phyloP scores from a whole-genome alignment of 2,888 invertebrate genomes.

The Aplocera efformata region DNA sequence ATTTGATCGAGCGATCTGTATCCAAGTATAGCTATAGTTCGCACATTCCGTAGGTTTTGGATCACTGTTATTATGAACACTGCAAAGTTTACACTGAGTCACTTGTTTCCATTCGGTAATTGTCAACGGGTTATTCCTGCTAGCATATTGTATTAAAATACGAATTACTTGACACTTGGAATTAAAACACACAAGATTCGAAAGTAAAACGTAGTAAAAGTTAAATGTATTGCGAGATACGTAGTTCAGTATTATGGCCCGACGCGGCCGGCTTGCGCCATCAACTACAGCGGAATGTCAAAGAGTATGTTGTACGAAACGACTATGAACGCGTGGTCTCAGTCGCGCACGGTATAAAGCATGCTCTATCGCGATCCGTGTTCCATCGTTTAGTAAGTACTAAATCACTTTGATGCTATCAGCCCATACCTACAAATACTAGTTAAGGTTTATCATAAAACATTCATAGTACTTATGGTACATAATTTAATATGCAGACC shows the following conservation, averaged over 20 bases:
- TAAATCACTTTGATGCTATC: no score
- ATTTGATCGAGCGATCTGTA: slow-evolving; percentile 42
- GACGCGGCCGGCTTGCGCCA: slow-evolving; percentile 55
- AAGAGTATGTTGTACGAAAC: slow-evolving; percentile 9
- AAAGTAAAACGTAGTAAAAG: slow-evolving; percentile 43
- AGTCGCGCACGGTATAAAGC: neutral
- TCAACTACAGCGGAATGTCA: slow-evolving; percentile 55
- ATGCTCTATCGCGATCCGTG: no score
- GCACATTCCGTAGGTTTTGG: slow-evolving; percentile 53
- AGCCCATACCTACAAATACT: no score
- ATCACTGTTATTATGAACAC: slow-evolving; percentile 57
- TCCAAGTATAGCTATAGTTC: slow-evolving; percentile 38
- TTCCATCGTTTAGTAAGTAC: no score
- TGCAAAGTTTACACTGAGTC: slow-evolving; percentile 63
- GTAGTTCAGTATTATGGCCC: slow-evolving; percentile 30
- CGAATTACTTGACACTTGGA: no score
- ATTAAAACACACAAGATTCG: slow-evolving; percentile 18
- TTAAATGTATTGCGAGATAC: slow-evolving; percentile 41
- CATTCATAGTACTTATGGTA: no score
- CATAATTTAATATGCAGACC: no score
- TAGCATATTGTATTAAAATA: no score
- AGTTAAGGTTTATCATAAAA: no score
- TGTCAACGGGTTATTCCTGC: slow-evolving; percentile 29
- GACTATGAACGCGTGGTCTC: slow-evolving; percentile 19
- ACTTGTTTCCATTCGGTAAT: slow-evolving; percentile 52